These are phyloP conservation scores for Cygnus buccinator DNA, from an alignment of 2,113 vertebrate species.

Conservation along the genomic window DNA sequence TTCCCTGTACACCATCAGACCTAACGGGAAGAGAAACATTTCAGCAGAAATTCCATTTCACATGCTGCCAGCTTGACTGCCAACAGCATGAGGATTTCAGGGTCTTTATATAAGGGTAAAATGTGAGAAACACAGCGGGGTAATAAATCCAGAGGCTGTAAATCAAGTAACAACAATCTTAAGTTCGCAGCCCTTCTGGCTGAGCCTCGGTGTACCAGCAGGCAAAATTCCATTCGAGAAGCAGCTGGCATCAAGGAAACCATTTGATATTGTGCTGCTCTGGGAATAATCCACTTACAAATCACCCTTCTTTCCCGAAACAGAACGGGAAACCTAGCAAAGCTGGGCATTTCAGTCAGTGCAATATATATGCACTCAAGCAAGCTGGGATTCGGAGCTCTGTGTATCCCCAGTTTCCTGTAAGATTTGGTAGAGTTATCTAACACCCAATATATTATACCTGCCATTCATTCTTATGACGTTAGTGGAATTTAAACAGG, in stretches of 20 bases:
- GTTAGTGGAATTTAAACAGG: not conserved
- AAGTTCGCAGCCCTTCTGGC: not conserved
- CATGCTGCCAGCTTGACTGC: not conserved
- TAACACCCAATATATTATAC: not conserved
- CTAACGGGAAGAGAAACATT: not conserved
- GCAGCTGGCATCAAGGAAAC: not conserved
- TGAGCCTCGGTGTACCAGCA: not conserved
- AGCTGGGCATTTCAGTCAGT: not conserved
- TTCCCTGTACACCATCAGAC: not conserved
- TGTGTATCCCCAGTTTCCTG: fast-evolving
- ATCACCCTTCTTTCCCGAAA: not conserved
- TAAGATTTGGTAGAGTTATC: fast-evolving
- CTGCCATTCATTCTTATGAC: not conserved
- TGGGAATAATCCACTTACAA: not conserved
- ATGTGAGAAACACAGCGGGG: not conserved
- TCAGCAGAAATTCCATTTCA: not conserved
- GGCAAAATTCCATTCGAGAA: not conserved
- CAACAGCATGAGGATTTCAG: not conserved
- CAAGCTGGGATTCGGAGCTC: not conserved
- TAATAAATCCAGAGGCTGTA: not conserved
- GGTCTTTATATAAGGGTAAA: not conserved
- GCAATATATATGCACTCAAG: not conserved
- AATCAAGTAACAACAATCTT: not conserved
- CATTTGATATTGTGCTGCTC: not conserved
- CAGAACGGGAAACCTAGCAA: not conserved